These are phyloP conservation scores for Notarius lentiginosus DNA, from an alignment of 2,113 vertebrate genomes.

Conservation along the genomic window DNA sequence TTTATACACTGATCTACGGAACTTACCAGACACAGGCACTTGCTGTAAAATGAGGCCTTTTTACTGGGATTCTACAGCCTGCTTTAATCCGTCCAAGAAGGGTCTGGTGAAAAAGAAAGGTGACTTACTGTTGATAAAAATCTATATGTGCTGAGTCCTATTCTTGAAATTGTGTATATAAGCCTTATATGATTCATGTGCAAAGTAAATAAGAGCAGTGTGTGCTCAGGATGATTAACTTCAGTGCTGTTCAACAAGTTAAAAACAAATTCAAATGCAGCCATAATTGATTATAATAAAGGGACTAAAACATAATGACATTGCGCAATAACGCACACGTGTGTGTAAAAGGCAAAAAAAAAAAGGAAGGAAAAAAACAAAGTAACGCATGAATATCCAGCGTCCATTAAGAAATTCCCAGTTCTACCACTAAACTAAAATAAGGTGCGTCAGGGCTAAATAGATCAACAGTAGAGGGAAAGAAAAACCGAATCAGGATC, in stretches of 20 bases:
- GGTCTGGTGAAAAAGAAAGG: neutral
- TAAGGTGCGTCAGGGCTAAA: neutral
- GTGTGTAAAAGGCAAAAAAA: slow-evolving; percentile 7
- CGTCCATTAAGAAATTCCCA: neutral
- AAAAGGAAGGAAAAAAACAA: neutral
- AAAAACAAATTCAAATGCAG: neutral
- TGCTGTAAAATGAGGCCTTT: no score
- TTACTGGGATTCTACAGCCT: neutral
- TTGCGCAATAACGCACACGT: slow-evolving; percentile 23
- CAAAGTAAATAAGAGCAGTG: neutral
- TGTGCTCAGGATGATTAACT: neutral
- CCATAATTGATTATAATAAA: neutral
- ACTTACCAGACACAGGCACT: neutral
- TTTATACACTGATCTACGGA: neutral
- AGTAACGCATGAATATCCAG: neutral
- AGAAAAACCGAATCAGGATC: neutral
- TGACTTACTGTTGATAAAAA: neutral
- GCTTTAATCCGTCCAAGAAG: neutral
- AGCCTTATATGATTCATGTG: neutral
- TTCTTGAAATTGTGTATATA: neutral
- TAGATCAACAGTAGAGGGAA: no score
- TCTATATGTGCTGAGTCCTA: neutral
- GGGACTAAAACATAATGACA: neutral
- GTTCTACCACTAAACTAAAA: neutral
- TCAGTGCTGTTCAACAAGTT: neutral